phyloP scores from a whole-genome alignment of 2,888 invertebrate species.

The Nephrocerus scutellatus region DNA sequence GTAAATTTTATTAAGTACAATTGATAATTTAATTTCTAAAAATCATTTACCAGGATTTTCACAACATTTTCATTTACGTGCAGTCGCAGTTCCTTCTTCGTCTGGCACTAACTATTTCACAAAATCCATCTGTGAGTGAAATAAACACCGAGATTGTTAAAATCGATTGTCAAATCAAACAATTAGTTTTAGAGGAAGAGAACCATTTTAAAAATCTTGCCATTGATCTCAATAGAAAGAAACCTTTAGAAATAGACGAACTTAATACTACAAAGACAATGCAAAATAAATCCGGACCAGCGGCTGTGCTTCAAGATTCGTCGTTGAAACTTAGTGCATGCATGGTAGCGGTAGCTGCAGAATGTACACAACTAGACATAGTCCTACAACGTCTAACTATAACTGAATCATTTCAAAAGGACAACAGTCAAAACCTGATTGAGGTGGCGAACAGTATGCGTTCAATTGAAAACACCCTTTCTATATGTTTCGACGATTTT shows the following conservation, averaged over 20 bases:
- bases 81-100: constrained; percentile 46
- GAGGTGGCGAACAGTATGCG: constrained; percentile 43
- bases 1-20: no score
- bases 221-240: constrained; percentile 33
- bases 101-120: constrained; percentile 39
- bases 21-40: not conserved
- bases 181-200: constrained; percentile 41
- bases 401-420: constrained; percentile 34
- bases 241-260: constrained; percentile 35
- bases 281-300: constrained; percentile 35
- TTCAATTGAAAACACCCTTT: constrained; percentile 39
- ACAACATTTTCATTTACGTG: constrained; percentile 47
- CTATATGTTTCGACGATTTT: constrained; percentile 44
- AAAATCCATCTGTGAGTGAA: constrained; percentile 35
- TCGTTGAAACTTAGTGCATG: constrained; percentile 44
- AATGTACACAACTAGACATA: constrained; percentile 42
- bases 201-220: constrained; percentile 41
- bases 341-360: constrained; percentile 45
- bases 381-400: constrained; percentile 39
- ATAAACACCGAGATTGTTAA: constrained; percentile 34
- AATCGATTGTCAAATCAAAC: constrained; percentile 36
- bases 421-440: constrained; percentile 37
- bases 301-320: constrained; percentile 41
- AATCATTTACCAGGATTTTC: constrained; percentile 37
- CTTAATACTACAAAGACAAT: constrained; percentile 32